phyloP scores from a whole-genome alignment of 2,888 invertebrate species.

The Euplagia quadripunctaria region DNA sequence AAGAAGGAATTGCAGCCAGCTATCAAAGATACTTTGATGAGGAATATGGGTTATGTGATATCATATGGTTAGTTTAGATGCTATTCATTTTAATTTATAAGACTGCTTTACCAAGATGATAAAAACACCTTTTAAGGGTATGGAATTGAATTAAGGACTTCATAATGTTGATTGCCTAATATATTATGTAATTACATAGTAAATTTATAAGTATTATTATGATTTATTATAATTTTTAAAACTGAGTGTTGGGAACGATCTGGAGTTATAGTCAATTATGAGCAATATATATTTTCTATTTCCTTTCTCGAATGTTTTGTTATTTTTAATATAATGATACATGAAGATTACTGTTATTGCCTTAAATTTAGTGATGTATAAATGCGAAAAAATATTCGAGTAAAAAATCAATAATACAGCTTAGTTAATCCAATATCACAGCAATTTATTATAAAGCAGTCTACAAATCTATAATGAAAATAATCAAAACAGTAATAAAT shows the following conservation, averaged over 20 bases:
- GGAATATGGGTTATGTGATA: conserved; percentile 95
- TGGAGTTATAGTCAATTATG: conserved; percentile 7
- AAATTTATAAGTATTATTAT: conserved; percentile 1
- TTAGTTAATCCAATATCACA: conserved; percentile 54
- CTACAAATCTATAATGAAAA: conserved; percentile 3
- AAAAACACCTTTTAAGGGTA: no score
- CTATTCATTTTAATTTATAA: conserved; percentile 6
- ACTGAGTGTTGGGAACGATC: not conserved
- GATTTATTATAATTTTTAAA: not conserved
- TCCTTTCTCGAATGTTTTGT: not conserved
- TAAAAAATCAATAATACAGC: not conserved
- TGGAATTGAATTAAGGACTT: not conserved
- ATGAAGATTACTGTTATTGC: no score
- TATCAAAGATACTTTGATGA: conserved; percentile 94
- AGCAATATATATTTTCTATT: conserved; percentile 1
- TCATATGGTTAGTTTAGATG: conserved; percentile 90
- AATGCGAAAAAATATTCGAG: no score
- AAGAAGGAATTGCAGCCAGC: conserved; percentile 94
- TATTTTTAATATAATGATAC: not conserved
- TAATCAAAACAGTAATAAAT: conserved; percentile 2
- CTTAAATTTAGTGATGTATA: no score
- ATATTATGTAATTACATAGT: not conserved
- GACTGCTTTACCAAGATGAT: not conserved
- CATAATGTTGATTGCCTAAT: not conserved
- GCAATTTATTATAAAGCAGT: conserved; percentile 41